Conservation (phyloP, 2,113 vertebrate species). For the Acrocephalus kingi region DNA sequence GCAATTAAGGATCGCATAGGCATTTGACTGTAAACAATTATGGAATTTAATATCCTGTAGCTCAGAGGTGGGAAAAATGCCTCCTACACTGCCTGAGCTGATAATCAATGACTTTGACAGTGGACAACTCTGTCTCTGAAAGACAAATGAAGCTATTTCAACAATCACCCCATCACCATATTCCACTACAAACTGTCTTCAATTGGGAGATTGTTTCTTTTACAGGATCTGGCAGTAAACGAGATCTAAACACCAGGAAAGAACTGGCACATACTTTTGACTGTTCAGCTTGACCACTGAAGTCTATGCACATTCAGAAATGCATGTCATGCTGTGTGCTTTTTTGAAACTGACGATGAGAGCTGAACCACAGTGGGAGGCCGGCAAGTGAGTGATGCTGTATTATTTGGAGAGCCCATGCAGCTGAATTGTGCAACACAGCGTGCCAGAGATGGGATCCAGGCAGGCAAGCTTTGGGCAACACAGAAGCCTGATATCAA, state of each 20-base stretch:
- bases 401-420: background rate
- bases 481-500: background rate
- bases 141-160: background rate
- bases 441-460: background rate
- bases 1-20: slow-evolving; percentile 38
- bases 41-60: slow-evolving; percentile 45
- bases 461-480: background rate
- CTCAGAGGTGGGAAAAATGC: background rate
- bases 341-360: background rate
- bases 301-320: background rate
- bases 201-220: background rate
- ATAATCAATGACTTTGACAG: slow-evolving; percentile 33
- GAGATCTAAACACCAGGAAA: slow-evolving; percentile 8
- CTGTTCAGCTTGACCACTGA: slow-evolving; percentile 14
- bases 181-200: background rate
- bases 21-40: slow-evolving; percentile 58
- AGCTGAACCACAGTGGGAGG: background rate
- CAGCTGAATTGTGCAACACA: background rate
- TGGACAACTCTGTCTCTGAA: background rate
- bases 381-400: accelerated
- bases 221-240: background rate
- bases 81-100: background rate
- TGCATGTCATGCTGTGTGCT: background rate
- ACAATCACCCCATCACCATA: background rate
- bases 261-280: background rate